Base-by-base conservation (phyloP, 2,797 vertebrate species). In the Phalanger gymnotis region DNA sequence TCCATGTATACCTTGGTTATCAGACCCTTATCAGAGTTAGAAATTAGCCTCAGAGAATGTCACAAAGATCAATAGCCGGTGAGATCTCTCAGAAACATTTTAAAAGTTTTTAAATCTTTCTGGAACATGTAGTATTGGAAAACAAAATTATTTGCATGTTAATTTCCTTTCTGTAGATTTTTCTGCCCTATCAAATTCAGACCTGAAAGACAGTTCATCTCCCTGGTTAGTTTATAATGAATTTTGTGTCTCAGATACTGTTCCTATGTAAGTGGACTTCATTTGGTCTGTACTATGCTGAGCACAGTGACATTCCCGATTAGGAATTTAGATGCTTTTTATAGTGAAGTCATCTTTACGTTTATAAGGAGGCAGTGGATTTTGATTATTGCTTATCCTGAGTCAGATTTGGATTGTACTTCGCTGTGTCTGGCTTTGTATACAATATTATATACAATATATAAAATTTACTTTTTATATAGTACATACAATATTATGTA, bases 221-320 rank as follows among this genome's bases (percentile, higher is more conserved):
- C 53, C 93, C 61, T 94, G 30, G 90, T n/a, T 93, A 94, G 87
- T 93, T 94, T 95, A 94, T 58, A 92, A 92, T 94, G 91, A 73
- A 92, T 93, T 93, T 94, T 96, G 58, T 81, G 14, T 96, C 34
- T 93, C 90, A 89, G 27, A 3, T 91, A 34, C 57, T 93, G n/a
- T 94, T 94, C 53, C 95, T 87, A 40, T 91, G 57, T 55, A 95
- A 92, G 30, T 89, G 90, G 55, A 40, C 94, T 93, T 30, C 51
- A 73, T 57, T 95, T 96, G 93, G 40, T 40, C 40, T 96, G 53
- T 90, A 91, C 73, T 94, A 54, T 95, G 31, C 54, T 92, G 90
- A 96, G 53, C 7, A 92, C 11, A 94, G 34, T n/a, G 61, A n/a
- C 7, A 73, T 73, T 61, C 61, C 34, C 34, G 19, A 40, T 27